Percentiles rank a stretch among this genome's conserved stretches.
These are phyloP conservation scores for Microctonus brassicae DNA, from an alignment of 2,888 invertebrate genomes.

Conservation along the genomic window DNA sequence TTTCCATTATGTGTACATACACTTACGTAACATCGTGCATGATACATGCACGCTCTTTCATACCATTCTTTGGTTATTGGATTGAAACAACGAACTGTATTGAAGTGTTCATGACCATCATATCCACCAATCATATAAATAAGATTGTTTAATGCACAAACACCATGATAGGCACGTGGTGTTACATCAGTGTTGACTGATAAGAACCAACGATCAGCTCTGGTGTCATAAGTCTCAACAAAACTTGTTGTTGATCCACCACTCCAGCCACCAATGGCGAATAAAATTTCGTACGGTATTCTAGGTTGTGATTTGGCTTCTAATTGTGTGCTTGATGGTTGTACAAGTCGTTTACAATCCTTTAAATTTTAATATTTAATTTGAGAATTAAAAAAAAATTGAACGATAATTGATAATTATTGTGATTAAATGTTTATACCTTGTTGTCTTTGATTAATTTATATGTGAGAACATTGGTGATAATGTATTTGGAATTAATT, in stretches of 20 bases:
- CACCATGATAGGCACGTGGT: slow-evolving; percentile 84
- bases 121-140: slow-evolving; percentile 88
- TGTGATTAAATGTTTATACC: slow-evolving; percentile 59
- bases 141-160: slow-evolving; percentile 78
- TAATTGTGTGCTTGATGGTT: slow-evolving; percentile 73
- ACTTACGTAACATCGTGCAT: slow-evolving; percentile 84
- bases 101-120: slow-evolving; percentile 83
- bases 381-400: slow-evolving; percentile 8
- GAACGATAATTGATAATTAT: not conserved
- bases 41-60: slow-evolving; percentile 84
- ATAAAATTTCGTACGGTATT: slow-evolving; percentile 82
- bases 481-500: slow-evolving; percentile 74
- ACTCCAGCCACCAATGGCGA: slow-evolving; percentile 89
- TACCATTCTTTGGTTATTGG: slow-evolving; percentile 83
- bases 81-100: slow-evolving; percentile 84
- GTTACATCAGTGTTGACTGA: slow-evolving; percentile 77
- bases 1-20: slow-evolving; percentile 79
- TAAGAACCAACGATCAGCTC: slow-evolving; percentile 83
- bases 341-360: slow-evolving; percentile 73
- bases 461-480: slow-evolving; percentile 73
- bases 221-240: slow-evolving; percentile 83
- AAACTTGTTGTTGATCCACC: slow-evolving; percentile 88
- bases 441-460: slow-evolving; percentile 72
- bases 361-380: no score
- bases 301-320: slow-evolving; percentile 72